Evolutionary conservation across 1,140 invertebrate genomes (phyloP), one percentile per base, ranked within the genome.

Genomic region (Campoletis sonorensis): DNA sequence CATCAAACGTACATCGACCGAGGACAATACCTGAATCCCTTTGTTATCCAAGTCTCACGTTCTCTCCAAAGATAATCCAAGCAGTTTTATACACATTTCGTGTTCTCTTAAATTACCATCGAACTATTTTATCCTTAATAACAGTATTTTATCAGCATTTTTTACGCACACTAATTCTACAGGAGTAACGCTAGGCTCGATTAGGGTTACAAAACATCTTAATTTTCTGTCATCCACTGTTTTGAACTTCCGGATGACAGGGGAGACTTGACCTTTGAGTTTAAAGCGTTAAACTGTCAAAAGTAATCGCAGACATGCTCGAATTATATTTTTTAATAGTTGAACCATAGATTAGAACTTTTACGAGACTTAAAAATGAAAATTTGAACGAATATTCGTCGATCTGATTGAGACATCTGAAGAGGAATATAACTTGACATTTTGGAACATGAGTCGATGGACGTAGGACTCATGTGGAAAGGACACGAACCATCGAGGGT

Each of bases 1-100:
- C 87, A 86, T 91, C 90, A 91, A 91, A 91, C 89, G 85, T 88
- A 87, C 89, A 90, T 90, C 88, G 88, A 87, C 83, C 85, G 88
- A 86, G 85, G 85, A 84, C 83, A 84, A 85, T 86, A 86, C 84
- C 86, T 82, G 88, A 89, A 90, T 90, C 87, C 89, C 86, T 87
- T 88, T 88, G 86, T 88, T 87, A 86, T 79, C 82, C 30, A 26
- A 78, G 33, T 78, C 58, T 78, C 76, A 78, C 18, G 27, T 78
- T 67, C 37, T 30, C 76, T 15, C 76, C 33, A 67, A 78, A 61
- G 76, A 78, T 78, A 78, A 78, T 78, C 76, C 76, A 45, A 78
- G 58, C 37, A 45, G 58, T 45, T 49, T 40, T 26, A 67, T 40
- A 27, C 23, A 33, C 45, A 61, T 27, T 21, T n/a, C 8, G 30